A percentile compares a stretch with the other conserved stretches of the same genome.
Conservation (phyloP, 2,113 vertebrate genomes). For the Rhynchopsitta pachyrhyncha region DNA sequence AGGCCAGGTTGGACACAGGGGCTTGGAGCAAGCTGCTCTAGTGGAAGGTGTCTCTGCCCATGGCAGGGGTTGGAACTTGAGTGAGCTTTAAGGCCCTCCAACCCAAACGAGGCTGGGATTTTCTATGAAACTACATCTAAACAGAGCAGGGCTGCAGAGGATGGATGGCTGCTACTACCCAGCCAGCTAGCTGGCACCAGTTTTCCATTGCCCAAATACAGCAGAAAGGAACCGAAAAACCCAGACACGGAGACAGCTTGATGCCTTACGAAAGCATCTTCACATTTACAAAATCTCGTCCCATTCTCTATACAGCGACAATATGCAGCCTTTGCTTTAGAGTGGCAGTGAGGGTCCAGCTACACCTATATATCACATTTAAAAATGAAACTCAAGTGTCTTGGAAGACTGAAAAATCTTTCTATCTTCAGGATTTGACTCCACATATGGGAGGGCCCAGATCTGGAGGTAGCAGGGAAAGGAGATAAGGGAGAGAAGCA, state of each 20-base stretch:
- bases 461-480: background rate
- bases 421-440: background rate
- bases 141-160: background rate
- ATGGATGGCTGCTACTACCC: background rate
- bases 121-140: background rate
- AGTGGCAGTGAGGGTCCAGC: background rate
- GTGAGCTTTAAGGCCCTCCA: background rate
- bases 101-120: background rate
- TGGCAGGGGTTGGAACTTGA: background rate
- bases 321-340: too few species aligned
- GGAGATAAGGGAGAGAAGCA: background rate
- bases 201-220: background rate
- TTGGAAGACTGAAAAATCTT: background rate
- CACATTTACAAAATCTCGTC: background rate
- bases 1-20: too few species aligned
- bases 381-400: background rate
- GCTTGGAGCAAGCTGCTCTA: background rate
- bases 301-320: background rate
- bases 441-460: background rate
- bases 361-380: background rate
- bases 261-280: background rate
- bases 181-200: background rate
- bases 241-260: background rate
- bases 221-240: background rate
- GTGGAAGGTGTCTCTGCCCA: background rate